Conservation (phyloP, 2,113 vertebrate genomes). For the Oreochromis spilurus region DNA sequence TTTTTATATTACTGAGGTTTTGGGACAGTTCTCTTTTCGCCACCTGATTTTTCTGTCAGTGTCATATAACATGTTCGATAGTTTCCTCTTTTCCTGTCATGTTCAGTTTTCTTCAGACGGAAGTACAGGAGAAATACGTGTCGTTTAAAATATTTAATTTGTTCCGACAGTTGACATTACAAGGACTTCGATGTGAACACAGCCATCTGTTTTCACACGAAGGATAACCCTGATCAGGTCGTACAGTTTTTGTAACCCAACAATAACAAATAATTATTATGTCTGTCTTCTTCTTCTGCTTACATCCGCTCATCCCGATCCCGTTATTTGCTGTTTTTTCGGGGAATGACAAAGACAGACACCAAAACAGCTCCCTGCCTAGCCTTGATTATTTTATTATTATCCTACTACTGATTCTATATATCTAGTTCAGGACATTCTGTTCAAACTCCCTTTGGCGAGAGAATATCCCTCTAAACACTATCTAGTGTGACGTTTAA, state of each 20-base stretch:
- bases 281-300: not conserved
- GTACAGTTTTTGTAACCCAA: not conserved
- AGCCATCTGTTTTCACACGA: not conserved
- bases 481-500: not conserved
- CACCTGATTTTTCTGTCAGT: not conserved
- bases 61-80: not conserved
- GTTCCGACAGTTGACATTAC: not conserved
- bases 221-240: not conserved
- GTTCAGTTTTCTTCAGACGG: not conserved
- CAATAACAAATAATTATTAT: not conserved
- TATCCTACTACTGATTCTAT: not conserved
- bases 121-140: not conserved
- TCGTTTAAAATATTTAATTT: not conserved
- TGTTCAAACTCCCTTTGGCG: not conserved
- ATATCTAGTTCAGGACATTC: not conserved
- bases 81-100: not conserved
- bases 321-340: not conserved
- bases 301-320: not conserved
- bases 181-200: not conserved
- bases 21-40: not conserved
- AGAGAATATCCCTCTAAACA: not conserved
- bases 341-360: not conserved
- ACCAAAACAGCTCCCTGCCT: not conserved
- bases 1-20: not conserved
- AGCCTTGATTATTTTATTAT: not conserved